These are phyloP conservation scores for Bubo bubo DNA, from an alignment of 2,113 vertebrate species.

Conservation along the genomic window DNA sequence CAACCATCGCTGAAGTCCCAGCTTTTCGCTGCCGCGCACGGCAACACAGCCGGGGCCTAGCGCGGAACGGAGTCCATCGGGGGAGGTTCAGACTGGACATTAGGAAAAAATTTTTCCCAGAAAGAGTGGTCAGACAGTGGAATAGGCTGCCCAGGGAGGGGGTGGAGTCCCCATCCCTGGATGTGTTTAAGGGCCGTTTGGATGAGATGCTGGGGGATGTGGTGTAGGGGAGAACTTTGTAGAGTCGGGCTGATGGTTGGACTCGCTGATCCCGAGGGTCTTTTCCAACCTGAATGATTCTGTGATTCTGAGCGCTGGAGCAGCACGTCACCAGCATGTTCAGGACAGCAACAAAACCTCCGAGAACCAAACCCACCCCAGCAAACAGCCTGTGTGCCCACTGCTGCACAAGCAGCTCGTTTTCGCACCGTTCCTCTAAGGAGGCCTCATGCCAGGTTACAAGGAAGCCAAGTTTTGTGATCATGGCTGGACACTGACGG, in stretches of 20 bases:
- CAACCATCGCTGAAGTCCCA: constrained; percentile 22
- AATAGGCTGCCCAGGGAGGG: too few species aligned
- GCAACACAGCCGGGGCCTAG: constrained; percentile 54
- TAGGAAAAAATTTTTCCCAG: too few species aligned
- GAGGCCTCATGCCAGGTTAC: not conserved
- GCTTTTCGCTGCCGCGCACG: constrained; percentile 56
- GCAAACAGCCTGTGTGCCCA: not conserved
- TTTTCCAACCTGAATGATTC: too few species aligned
- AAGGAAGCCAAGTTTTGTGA: not conserved
- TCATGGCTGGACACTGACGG: not conserved
- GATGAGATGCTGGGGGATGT: too few species aligned
- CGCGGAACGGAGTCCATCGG: constrained; percentile 26
- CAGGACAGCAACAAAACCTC: constrained; percentile 25
- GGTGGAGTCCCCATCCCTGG: too few species aligned
- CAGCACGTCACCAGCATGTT: constrained; percentile 24
- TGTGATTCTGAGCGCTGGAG: not conserved
- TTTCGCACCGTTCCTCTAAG: not conserved
- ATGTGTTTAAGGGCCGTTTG: too few species aligned
- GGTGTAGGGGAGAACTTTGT: too few species aligned
- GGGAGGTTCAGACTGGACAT: too few species aligned
- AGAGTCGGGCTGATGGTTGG: too few species aligned
- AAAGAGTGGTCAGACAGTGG: too few species aligned
- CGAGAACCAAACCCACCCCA: constrained; percentile 20
- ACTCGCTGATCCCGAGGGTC: too few species aligned
- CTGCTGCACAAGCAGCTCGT: not conserved